Conservation (phyloP, 2,113 vertebrate species). For the Semicossyphus pulcher region DNA sequence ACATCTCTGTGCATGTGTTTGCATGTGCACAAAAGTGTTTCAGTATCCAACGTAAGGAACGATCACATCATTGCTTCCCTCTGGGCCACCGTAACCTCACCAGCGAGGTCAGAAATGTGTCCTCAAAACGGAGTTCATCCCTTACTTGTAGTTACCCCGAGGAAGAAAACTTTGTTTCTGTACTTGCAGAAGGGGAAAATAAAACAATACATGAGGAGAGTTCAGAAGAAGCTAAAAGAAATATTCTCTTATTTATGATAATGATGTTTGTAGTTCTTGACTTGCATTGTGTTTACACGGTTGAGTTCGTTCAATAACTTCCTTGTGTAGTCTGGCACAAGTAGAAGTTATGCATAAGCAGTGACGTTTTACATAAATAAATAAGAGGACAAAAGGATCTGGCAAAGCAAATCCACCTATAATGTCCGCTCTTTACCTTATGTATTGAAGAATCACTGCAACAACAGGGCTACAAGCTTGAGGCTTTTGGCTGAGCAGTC, state of each 20-base stretch:
- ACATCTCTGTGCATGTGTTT: slow-evolving; percentile 49
- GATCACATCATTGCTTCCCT: slow-evolving; percentile 25
- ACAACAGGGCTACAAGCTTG: slow-evolving; percentile 45
- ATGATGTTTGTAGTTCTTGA: not conserved
- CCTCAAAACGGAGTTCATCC: slow-evolving; percentile 42
- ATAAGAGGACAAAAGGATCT: not conserved
- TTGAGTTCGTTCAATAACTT: not conserved
- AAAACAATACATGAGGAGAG: not conserved
- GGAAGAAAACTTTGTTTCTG: not conserved
- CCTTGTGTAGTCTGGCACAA: not conserved
- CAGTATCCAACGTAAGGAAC: slow-evolving; percentile 22
- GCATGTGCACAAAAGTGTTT: slow-evolving; percentile 34
- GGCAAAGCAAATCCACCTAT: slow-evolving; percentile 3
- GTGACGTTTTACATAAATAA: not conserved
- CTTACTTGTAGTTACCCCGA: slow-evolving; percentile 11
- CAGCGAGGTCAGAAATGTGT: slow-evolving; percentile 41
- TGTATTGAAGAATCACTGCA: slow-evolving; percentile 22
- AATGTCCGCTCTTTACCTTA: slow-evolving; percentile 38
- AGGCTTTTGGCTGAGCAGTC: slow-evolving; percentile 59
- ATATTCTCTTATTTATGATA: not conserved
- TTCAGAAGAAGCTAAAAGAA: not conserved
- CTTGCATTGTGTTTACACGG: not conserved
- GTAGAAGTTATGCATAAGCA: not conserved
- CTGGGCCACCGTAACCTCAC: slow-evolving; percentile 37
- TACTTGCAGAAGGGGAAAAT: not conserved